Base-by-base conservation (phyloP, 2,888 invertebrate genomes). In the Drosophila borealis region DNA sequence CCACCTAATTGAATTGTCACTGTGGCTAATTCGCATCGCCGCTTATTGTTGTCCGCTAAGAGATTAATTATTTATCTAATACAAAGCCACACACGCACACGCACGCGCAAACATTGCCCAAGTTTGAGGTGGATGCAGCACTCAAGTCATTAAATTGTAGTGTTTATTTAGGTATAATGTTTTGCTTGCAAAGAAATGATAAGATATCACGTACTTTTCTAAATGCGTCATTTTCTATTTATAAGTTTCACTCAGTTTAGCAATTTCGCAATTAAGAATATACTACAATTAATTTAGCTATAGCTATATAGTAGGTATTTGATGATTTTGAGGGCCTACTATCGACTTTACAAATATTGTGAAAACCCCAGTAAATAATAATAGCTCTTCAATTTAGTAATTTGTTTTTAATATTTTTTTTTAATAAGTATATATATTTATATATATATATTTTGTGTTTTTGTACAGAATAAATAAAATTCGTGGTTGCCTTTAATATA, bases 391-490 rank as follows among this genome's bases (percentile, higher is more conserved):
- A 29, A 8, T 8, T 10, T 3, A 4, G 4, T 19, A 42, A 11
- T 1, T 8, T 41, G 10, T 17, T 41, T 17, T 41, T 41, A 10
- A n/a, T 25, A 3, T 11, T 14, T 4, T 13, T 42, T 14, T 29
- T 8, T n/a, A 17, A 17, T 17, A 17, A 17, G 17, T 17, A 46
- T 33, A 46, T 46, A 13, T 42, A 9, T 55, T 9, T 14, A 53
- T n/a, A 3, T 61, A 11, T 41, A 2, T 10, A 6, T n/a, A 13
- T 9, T 36, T 61, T 21, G 53, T 2, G 9, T 11, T 49, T 70
- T 50, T 41, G 14, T 62, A 37, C 44, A 55, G 41, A 67, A 76
- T 82, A 86, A 82, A 67, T 70, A 60, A 80, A 76, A 82, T 82
- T 76, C 60, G 57, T 59, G 34, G 10, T 13, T 34, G 13, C 21